Evolutionary conservation across 2,797 vertebrate species (phyloP).

Genomic region (Rousettus madagascariensis): DNA sequence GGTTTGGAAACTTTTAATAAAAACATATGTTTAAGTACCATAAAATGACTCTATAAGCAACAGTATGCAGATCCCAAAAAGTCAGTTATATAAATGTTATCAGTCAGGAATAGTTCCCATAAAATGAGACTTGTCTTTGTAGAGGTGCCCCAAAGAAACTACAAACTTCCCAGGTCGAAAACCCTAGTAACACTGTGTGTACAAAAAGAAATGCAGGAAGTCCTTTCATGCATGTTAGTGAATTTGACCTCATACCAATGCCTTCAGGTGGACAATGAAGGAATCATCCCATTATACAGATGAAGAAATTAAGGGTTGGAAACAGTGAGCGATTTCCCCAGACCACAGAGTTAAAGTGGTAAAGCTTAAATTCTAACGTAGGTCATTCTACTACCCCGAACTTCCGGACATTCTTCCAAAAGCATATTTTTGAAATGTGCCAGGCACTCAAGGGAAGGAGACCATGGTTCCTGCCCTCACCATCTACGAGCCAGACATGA

Average conservation of each 20-base stretch:
- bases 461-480: neutral
- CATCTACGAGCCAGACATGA: neutral
- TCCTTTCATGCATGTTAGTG: neutral
- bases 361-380: neutral
- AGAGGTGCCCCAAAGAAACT: neutral
- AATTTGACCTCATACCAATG: neutral
- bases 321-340: neutral
- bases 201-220: neutral
- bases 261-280: neutral
- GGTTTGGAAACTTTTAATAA: neutral
- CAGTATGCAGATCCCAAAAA: neutral
- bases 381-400: neutral
- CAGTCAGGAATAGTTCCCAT: neutral
- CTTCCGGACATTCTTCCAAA: neutral
- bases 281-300: neutral
- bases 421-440: neutral
- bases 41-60: neutral
- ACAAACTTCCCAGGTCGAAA: neutral
- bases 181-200: neutral
- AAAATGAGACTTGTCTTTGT: neutral
- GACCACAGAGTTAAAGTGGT: neutral
- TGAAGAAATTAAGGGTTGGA: neutral
- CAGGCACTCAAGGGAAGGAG: neutral
- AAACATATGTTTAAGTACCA: neutral
- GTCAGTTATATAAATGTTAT: neutral